A percentile compares a stretch with the other conserved stretches of the same genome.
Evolutionary conservation across 2,113 vertebrate species (phyloP).

Genomic region (Nothoprocta perdicaria): DNA sequence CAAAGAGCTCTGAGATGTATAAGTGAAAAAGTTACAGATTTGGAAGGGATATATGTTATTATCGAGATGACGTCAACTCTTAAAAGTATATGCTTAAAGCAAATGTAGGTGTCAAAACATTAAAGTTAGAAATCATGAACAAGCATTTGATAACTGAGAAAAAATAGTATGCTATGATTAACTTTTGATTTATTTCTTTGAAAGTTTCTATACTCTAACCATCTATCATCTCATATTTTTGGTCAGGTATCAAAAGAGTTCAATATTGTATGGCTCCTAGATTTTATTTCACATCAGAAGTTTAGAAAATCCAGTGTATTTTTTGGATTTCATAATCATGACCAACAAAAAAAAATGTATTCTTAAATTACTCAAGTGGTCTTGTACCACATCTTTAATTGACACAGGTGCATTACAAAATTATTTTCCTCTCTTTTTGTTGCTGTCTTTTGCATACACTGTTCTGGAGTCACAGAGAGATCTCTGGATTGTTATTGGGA

Average conservation of each 20-base stretch:
- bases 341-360: background rate
- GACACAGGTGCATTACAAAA: background rate
- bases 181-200: background rate
- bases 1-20: background rate
- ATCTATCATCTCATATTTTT: background rate
- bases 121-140: background rate
- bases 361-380: background rate
- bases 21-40: background rate
- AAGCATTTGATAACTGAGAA: background rate
- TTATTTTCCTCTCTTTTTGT: background rate
- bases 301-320: background rate
- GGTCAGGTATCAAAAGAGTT: background rate
- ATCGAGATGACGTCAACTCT: background rate
- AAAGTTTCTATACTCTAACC: background rate
- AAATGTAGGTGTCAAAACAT: background rate
- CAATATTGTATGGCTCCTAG: background rate
- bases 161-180: background rate
- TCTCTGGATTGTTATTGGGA: background rate
- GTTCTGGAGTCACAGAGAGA: background rate
- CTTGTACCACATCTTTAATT: background rate
- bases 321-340: background rate
- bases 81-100: background rate
- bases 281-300: background rate
- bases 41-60: background rate
- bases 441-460: background rate